These are phyloP conservation scores for Petrophora chlorosata DNA, from an alignment of 2,888 invertebrate genomes.

Conservation along the genomic window DNA sequence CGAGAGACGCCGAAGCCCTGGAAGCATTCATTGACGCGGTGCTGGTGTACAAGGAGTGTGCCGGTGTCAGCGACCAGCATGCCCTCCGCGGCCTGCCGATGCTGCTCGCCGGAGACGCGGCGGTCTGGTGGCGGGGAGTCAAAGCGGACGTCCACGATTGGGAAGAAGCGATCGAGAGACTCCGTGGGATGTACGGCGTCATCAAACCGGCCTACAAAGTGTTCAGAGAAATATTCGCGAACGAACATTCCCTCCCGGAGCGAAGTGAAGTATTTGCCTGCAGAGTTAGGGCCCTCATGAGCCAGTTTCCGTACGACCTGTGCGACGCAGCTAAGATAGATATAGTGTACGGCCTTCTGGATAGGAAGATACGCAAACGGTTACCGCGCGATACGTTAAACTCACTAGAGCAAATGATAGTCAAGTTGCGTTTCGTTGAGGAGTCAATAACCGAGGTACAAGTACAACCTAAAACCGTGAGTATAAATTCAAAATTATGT, in stretches of 20 bases:
- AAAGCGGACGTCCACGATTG: not conserved
- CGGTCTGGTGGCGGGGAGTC: conserved; percentile 33
- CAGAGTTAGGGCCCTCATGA: conserved; percentile 2
- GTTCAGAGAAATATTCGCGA: conserved; percentile 15
- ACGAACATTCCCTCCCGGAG: conserved; percentile 9
- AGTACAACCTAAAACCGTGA: not conserved
- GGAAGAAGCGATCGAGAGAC: not conserved
- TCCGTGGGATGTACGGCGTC: conserved; percentile 24
- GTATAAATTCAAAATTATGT: too few relatives aligned
- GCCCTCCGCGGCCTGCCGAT: conserved; percentile 32
- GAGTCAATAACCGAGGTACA: not conserved
- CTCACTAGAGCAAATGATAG: not conserved
- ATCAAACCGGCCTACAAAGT: not conserved
- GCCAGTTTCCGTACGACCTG: not conserved
- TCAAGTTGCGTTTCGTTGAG: not conserved
- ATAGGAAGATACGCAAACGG: not conserved
- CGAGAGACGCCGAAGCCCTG: too few relatives aligned
- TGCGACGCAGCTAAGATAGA: not conserved
- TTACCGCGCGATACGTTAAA: not conserved
- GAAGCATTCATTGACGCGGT: conserved; percentile 32
- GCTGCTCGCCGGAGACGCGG: conserved; percentile 32
- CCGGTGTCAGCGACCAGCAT: conserved; percentile 26
- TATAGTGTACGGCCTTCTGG: conserved; percentile 3
- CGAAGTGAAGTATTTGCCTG: not conserved
- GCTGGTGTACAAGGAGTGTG: conserved; percentile 25